Base-by-base conservation (phyloP, 1,140 invertebrate species). In the Mercenaria mercenaria region DNA sequence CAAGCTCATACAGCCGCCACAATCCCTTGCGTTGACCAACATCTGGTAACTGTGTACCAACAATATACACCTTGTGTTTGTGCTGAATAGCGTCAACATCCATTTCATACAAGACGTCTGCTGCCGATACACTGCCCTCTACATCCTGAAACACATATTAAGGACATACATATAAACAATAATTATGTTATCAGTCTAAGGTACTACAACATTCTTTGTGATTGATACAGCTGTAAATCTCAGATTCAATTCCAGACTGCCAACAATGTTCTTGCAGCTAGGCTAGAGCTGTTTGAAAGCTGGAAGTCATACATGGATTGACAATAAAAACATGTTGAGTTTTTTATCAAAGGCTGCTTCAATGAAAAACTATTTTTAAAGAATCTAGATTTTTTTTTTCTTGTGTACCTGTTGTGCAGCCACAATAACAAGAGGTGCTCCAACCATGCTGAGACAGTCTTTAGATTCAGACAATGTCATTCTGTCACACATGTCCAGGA, bases 351-450 rank as follows among this genome's bases (percentile, higher is more conserved):
- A n/a, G n/a, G n/a, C n/a, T n/a, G n/a, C n/a, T n/a, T n/a, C n/a
- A n/a, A n/a, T n/a, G n/a, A n/a, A n/a, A n/a, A n/a, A n/a, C n/a
- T n/a, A n/a, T n/a, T n/a, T n/a, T n/a, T n/a, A n/a, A n/a, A n/a
- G n/a, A n/a, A n/a, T n/a, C n/a, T n/a, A n/a, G n/a, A n/a, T n/a
- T n/a, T n/a, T n/a, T n/a, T n/a, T n/a, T n/a, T n/a, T n/a, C n/a
- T n/a, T n/a, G n/a, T n/a, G n/a, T n/a, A 89, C 87, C 87, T 89
- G 87, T 61, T 89, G 82, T 3, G 77, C 39, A 15, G 87, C 87
- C n/a, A 89, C 77, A 23, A 89, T 72, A 4, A 89, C 67, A 15
- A 89, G 20, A 23, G 87, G 87, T 72, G 69, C 32, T n/a, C 87
- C 79, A 61, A 64, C 77, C 29, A 77, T 3, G 29, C 43, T 74